These are phyloP conservation scores for Drosophila equinoxialis DNA, from an alignment of 1,140 invertebrate species.

Conservation along the genomic window DNA sequence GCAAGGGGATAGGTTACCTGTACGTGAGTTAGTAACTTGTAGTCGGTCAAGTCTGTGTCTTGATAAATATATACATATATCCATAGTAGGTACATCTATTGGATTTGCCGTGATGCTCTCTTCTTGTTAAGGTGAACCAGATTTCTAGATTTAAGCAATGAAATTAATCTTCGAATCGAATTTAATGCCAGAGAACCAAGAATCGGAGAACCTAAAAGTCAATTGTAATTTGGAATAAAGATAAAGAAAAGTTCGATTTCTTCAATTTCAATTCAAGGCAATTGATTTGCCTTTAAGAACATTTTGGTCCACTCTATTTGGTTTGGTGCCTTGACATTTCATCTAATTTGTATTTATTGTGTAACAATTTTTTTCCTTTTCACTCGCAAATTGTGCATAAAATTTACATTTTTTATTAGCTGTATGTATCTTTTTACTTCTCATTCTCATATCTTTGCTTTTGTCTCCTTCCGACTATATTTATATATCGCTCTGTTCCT, in stretches of 20 bases:
- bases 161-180: no score
- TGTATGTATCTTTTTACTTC: not conserved
- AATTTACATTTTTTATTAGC: slow-evolving; percentile 76
- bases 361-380: slow-evolving; percentile 42
- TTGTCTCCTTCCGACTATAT: not conserved
- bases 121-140: not conserved
- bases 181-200: no score
- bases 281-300: slow-evolving; percentile 1
- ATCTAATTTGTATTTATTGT: slow-evolving; percentile 79
- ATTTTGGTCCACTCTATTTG: slow-evolving; percentile 31
- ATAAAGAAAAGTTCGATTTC: no score
- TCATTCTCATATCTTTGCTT: not conserved
- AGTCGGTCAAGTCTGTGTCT: slow-evolving; percentile 42
- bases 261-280: no score
- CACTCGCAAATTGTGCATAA: slow-evolving; percentile 62
- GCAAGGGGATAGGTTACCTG: slow-evolving; percentile 2
- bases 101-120: slow-evolving; percentile 25
- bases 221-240: no score
- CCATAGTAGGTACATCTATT: slow-evolving; percentile 15
- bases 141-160: not conserved
- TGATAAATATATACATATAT: slow-evolving; percentile 16
- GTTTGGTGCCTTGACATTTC: slow-evolving; percentile 52
- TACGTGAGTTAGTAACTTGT: slow-evolving; percentile 72
- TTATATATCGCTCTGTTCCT: not conserved
- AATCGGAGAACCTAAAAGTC: no score